Conservation (phyloP, 2,888 invertebrate species). For the Folsomia candida region DNA sequence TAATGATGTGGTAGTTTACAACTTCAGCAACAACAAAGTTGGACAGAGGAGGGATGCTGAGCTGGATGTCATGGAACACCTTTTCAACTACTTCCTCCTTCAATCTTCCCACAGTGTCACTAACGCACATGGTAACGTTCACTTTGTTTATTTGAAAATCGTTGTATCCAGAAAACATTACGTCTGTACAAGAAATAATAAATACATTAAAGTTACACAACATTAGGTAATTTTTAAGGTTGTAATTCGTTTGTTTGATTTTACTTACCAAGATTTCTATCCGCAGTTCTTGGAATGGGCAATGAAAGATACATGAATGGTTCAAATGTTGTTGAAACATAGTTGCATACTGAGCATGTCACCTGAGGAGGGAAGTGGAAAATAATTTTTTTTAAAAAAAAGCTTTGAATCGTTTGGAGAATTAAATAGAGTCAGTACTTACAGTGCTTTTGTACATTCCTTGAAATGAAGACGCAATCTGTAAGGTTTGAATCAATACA, state of each 20-base stretch:
- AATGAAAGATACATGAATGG: slow-evolving; percentile 69
- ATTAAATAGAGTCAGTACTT: slow-evolving; percentile 51
- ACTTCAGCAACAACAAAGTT: slow-evolving; percentile 62
- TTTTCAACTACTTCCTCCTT: slow-evolving; percentile 58
- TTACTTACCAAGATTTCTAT: slow-evolving; percentile 53
- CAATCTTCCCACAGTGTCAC: slow-evolving; percentile 59
- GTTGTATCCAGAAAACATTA: slow-evolving; percentile 59
- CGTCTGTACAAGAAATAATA: slow-evolving; percentile 53
- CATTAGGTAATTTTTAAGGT: slow-evolving; percentile 7
- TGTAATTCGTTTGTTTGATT: not conserved
- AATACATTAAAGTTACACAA: too few relatives aligned
- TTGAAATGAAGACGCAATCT: slow-evolving; percentile 64
- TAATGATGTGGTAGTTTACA: slow-evolving; percentile 61
- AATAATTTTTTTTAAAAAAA: not conserved
- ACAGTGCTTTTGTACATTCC: slow-evolving; percentile 66
- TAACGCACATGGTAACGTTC: slow-evolving; percentile 61
- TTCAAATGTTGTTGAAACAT: slow-evolving; percentile 65
- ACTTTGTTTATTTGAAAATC: slow-evolving; percentile 56
- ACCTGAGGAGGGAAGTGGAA: slow-evolving; percentile 57
- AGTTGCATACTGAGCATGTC: slow-evolving; percentile 62
- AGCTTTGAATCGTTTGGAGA: too few relatives aligned
- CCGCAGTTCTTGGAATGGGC: slow-evolving; percentile 64
- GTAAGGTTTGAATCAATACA: too few relatives aligned
- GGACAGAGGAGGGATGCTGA: slow-evolving; percentile 25
- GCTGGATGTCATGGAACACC: slow-evolving; percentile 50